Evolutionary conservation across 2,888 invertebrate species (phyloP).

Genomic region (Diarsia mendica): DNA sequence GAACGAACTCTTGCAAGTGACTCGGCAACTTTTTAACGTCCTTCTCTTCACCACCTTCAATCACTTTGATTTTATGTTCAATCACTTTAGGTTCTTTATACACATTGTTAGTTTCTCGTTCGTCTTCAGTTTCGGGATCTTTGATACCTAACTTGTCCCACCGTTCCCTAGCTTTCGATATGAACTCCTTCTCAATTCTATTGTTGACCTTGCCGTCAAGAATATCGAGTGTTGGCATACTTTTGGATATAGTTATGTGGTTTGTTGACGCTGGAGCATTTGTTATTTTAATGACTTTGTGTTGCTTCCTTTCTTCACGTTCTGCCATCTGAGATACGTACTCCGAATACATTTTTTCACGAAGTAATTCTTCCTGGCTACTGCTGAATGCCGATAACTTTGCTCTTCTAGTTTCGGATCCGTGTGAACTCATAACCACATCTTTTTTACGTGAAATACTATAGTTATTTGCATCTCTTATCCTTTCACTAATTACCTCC

Average conservation of each 20-base stretch:
- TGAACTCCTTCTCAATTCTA: conserved; percentile 94
- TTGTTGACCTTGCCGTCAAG: conserved; percentile 85
- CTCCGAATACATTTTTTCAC: conserved; percentile 96
- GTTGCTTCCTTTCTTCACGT: conserved; percentile 94
- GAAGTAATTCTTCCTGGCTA: conserved; percentile 93
- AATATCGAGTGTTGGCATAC: conserved; percentile 79
- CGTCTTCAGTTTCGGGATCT: conserved; percentile 92
- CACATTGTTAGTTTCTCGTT: conserved; percentile 82
- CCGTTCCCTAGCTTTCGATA: conserved; percentile 93
- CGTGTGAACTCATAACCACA: conserved; percentile 74
- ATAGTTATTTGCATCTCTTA: conserved; percentile 79
- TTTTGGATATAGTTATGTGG: conserved; percentile 78
- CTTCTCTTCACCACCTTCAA: conserved; percentile 91
- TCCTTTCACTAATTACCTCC: conserved; percentile 70
- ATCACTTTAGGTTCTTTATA: conserved; percentile 85
- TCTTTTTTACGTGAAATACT: conserved; percentile 86
- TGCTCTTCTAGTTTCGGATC: conserved; percentile 65
- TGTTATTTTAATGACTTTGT: conserved; percentile 95
- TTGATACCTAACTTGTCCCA: conserved; percentile 93
- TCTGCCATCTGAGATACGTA: conserved; percentile 95
- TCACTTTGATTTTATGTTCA: conserved; percentile 91
- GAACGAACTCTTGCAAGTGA: conserved; percentile 95
- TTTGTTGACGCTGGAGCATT: conserved; percentile 82
- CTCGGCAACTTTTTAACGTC: conserved; percentile 92
- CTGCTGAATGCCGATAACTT: conserved; percentile 87